These are phyloP conservation scores for Tholera decimalis DNA, from an alignment of 2,888 invertebrate genomes.

Conservation along the genomic window DNA sequence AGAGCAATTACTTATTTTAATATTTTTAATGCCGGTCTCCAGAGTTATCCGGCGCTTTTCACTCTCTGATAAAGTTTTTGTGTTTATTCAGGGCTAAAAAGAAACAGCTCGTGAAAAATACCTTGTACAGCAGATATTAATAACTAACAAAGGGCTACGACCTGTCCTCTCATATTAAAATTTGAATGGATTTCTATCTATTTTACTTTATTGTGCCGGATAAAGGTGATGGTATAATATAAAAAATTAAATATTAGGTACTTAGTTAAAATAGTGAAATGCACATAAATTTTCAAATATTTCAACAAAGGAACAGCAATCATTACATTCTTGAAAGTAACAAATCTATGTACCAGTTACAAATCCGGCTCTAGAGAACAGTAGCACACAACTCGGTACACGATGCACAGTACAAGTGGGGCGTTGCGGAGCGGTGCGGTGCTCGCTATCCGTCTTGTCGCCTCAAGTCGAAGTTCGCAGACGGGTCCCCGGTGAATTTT, in stretches of 20 bases:
- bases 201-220: not conserved
- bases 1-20: constrained; percentile 89
- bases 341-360: constrained; percentile 36
- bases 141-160: constrained; percentile 35
- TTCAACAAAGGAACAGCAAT: constrained; percentile 14
- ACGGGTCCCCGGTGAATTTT: constrained; percentile 74
- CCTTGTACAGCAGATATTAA: constrained; percentile 43
- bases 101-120: constrained; percentile 60
- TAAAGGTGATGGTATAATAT: not conserved
- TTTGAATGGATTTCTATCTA: constrained; percentile 15
- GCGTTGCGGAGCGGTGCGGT: constrained; percentile 16
- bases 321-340: constrained; percentile 13
- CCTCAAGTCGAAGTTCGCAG: constrained; percentile 77
- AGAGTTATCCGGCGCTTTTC: constrained; percentile 74
- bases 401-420: constrained; percentile 64
- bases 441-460: constrained; percentile 74
- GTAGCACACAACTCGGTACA: constrained; percentile 53
- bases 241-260: not conserved
- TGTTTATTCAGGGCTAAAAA: constrained; percentile 76
- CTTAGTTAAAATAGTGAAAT: too few species aligned
- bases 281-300: too few species aligned
- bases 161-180: constrained; percentile 24
- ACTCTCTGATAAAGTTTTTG: constrained; percentile 75
- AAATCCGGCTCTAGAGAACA: constrained; percentile 35
- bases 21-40: constrained; percentile 85